Conservation (phyloP, 2,113 vertebrate genomes). For the Rhinolophus sinicus region DNA sequence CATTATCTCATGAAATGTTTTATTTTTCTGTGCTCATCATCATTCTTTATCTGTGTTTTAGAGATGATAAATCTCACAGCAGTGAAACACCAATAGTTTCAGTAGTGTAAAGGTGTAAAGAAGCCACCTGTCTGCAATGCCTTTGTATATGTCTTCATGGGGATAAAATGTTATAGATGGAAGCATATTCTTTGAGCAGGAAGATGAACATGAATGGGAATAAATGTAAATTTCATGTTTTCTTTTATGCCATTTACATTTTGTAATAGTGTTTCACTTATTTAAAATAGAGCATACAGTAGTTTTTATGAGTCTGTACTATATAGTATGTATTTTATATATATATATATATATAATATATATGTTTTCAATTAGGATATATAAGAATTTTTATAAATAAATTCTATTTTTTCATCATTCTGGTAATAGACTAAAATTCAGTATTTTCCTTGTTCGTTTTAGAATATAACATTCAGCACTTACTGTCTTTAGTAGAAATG, state of each 20-base stretch:
- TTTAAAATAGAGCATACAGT: neutral
- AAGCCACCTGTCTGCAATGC: neutral
- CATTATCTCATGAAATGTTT: neutral
- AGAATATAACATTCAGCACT: slow-evolving; percentile 38
- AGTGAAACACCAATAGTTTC: neutral
- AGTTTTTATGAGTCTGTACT: neutral
- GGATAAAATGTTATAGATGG: neutral
- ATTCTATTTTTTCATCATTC: neutral
- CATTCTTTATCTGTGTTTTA: neutral
- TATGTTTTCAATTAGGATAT: slow-evolving; percentile 32
- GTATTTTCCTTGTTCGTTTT: slow-evolving; percentile 31
- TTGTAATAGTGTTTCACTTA: neutral
- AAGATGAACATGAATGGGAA: neutral
- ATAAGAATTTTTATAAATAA: slow-evolving; percentile 32
- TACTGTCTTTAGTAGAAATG: slow-evolving; percentile 68
- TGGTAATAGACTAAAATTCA: slow-evolving; percentile 26
- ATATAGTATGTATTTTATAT: too few species aligned
- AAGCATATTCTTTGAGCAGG: neutral
- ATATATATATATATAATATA: neutral
- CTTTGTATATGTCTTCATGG: neutral
- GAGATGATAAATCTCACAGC: neutral
- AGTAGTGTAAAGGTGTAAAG: neutral
- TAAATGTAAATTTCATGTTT: neutral
- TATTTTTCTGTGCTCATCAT: neutral
- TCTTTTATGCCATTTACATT: neutral